Percentiles rank a stretch among this genome's conserved stretches.
Conservation (phyloP, 2,113 vertebrate genomes). For the Neotoma lepida region DNA sequence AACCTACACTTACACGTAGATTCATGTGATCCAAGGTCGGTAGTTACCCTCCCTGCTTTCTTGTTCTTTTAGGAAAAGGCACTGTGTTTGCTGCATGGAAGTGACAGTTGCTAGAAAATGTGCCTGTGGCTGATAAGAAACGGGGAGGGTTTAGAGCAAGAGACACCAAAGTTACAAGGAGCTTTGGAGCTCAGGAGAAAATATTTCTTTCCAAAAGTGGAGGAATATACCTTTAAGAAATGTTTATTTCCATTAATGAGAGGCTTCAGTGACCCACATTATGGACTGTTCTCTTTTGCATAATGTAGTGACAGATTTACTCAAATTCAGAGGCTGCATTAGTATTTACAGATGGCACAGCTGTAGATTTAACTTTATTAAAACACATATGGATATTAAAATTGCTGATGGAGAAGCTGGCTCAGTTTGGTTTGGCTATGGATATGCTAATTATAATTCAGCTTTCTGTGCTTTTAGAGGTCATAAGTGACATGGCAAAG, state of each 20-base stretch:
- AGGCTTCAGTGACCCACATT: background rate
- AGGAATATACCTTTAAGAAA: background rate
- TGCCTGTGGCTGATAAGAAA: conserved; percentile 45
- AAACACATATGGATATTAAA: conserved; percentile 57
- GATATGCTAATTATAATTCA: conserved; percentile 39
- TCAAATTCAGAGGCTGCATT: conserved; percentile 42
- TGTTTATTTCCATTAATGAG: conserved; percentile 50
- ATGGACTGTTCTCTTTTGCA: conserved; percentile 44
- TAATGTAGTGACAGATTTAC: conserved; percentile 44
- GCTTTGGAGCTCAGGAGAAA: conserved; percentile 32
- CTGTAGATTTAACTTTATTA: conserved; percentile 61
- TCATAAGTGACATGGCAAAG: conserved; percentile 32
- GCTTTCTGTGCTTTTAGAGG: conserved; percentile 41
- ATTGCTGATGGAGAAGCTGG: conserved; percentile 42
- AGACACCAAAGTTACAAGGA: background rate
- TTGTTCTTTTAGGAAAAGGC: background rate
- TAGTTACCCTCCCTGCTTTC: background rate
- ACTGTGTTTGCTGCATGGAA: background rate
- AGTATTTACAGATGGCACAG: conserved; percentile 57
- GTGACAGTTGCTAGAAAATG: conserved; percentile 28
- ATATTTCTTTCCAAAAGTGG: background rate
- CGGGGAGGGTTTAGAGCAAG: background rate
- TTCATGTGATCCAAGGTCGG: conserved; percentile 3
- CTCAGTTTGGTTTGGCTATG: conserved; percentile 43
- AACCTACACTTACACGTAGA: background rate